Evolutionary conservation across 2,888 invertebrate genomes (phyloP).

Genomic region (Galerucella calmariensis): DNA sequence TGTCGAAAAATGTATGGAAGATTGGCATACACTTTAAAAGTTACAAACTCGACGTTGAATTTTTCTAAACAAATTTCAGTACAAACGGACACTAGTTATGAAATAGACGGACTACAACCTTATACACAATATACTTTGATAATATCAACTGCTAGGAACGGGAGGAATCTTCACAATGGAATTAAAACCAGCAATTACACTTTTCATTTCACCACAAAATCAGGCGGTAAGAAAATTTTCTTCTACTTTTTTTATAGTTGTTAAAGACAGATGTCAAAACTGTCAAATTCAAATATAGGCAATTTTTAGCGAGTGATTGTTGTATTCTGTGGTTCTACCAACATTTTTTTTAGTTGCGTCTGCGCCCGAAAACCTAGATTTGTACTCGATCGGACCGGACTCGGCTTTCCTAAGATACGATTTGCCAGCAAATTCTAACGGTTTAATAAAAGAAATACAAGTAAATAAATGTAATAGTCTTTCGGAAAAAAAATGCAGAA

Average conservation of each 20-base stretch:
- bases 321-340: not conserved
- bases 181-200: constrained; percentile 43
- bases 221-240: constrained; percentile 53
- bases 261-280: no score
- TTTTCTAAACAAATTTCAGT: constrained; percentile 44
- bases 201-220: constrained; percentile 55
- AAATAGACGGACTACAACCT: constrained; percentile 53
- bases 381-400: constrained; percentile 56
- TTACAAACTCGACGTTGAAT: constrained; percentile 47
- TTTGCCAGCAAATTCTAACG: constrained; percentile 53
- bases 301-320: no score
- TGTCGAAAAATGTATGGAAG: constrained; percentile 56
- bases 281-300: no score
- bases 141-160: constrained; percentile 53
- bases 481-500: constrained; percentile 53
- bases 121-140: constrained; percentile 55
- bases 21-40: constrained; percentile 52
- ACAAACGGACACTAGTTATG: constrained; percentile 49
- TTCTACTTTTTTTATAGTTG: no score
- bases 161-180: constrained; percentile 46
- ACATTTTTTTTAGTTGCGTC: constrained; percentile 55
- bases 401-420: constrained; percentile 57
- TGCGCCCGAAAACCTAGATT: constrained; percentile 55
- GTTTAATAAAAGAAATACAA: constrained; percentile 53
- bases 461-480: constrained; percentile 54